Base-by-base conservation (phyloP, 2,888 invertebrate genomes). In the Spilosoma lubricipeda region DNA sequence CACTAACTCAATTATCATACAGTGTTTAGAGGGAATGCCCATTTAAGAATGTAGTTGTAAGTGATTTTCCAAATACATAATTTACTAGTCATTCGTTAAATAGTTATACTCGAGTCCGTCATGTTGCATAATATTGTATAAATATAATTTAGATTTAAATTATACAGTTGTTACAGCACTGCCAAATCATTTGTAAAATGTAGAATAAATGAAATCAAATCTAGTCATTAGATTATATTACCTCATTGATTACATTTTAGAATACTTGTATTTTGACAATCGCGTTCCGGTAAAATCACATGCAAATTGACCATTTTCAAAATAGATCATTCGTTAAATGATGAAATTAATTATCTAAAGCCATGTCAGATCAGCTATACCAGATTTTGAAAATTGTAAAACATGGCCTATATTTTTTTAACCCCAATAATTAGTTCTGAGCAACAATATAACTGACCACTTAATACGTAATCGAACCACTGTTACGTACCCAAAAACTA, bases 101-200 rank as follows among this genome's bases (percentile, higher is more conserved):
- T 76, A 70, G 74, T 71, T 73, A 74, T 33, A 63, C 13, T 76
- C 48, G 77, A 80, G 66, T 84, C 85, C 81, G 80, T 80, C 83
- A 80, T 81, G 70, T 80, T 75, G 76, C 77, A 78, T 65, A 83
- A 77, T 80, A 68, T 80, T 75, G 73, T 75, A 77, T 65, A 83
- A 75, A 30, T 30, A 70, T 30, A 83, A 77, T 75, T 71, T 85
- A 87, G 87, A 85, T 83, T 86, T 59, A 64, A 86, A 87, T 85
- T 85, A 87, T 86, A 91, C 90, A 89, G 88, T 92, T 90, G 88
- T 91, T 88, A 90, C 90, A 93, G 92, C 95, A 95, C 95, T 95
- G 95, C 95, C 95, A 94, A 92, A 88, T 90, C 89, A 90, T 87
- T 90, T 81, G 88, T 90, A 89, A 74, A 85, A 90, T 88, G 87